Evolutionary conservation across 2,113 vertebrate species (phyloP).

Genomic region (Spilogale gracilis): DNA sequence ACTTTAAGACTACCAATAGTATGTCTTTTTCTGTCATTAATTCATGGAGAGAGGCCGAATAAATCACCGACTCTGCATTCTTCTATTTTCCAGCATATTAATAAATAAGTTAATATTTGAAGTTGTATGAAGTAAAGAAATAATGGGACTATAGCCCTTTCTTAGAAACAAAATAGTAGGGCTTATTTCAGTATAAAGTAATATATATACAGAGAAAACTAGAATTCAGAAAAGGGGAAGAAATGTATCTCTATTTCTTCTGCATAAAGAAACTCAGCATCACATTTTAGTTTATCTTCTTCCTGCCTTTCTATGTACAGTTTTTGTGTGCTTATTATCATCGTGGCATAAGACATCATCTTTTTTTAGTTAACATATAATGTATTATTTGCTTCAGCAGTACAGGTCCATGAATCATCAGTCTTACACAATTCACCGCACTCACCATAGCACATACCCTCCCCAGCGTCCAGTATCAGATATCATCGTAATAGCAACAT

Average conservation of each 20-base stretch:
- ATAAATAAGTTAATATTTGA: conserved; percentile 52
- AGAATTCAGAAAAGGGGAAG: conserved; percentile 45
- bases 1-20: background rate
- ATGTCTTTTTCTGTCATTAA: conserved; percentile 40
- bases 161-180: conserved; percentile 47
- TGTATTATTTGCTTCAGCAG: no score
- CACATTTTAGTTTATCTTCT: conserved; percentile 16
- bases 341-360: background rate
- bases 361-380: no score
- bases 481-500: conserved; percentile 20
- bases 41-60: conserved; percentile 13
- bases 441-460: no score
- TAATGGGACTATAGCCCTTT: background rate
- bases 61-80: background rate
- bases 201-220: background rate
- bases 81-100: conserved; percentile 31
- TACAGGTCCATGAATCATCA: no score
- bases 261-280: background rate
- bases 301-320: background rate
- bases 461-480: background rate
- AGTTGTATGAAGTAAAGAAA: conserved; percentile 41
- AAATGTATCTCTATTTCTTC: background rate
- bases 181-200: conserved; percentile 28
- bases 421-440: no score
- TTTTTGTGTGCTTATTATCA: background rate